A percentile compares a stretch with the other conserved stretches of the same genome.
Conservation (phyloP, 2,797 vertebrate species). For the Champsocephalus gunnari region DNA sequence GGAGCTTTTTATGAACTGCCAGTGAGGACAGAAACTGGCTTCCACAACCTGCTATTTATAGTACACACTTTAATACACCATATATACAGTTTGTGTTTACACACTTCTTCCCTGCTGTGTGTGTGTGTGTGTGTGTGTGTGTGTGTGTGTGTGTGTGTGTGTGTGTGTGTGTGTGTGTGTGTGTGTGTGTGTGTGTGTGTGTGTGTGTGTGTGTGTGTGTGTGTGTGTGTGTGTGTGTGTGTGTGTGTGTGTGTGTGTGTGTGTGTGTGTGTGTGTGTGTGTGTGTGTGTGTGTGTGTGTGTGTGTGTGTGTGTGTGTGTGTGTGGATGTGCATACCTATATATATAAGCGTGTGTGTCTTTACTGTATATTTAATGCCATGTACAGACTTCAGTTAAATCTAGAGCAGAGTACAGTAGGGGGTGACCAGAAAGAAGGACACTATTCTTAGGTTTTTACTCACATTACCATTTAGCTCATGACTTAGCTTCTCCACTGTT, state of each 20-base stretch:
- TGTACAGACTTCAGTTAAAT: slow-evolving; percentile 25
- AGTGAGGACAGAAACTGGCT: slow-evolving; percentile 76
- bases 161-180: neutral
- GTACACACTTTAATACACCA: slow-evolving; percentile 57
- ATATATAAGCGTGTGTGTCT: slow-evolving; percentile 24
- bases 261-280: too few species aligned
- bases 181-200: slow-evolving; percentile 10
- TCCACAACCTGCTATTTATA: slow-evolving; percentile 78
- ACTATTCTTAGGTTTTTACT: neutral
- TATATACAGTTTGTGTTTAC: slow-evolving; percentile 54
- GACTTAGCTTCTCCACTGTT: neutral
- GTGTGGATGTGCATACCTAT: slow-evolving; percentile 13
- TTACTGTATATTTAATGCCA: slow-evolving; percentile 32
- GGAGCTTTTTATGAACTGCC: slow-evolving; percentile 78
- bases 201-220: neutral
- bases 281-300: slow-evolving; percentile 21
- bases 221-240: slow-evolving; percentile 16
- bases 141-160: neutral
- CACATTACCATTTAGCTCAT: neutral
- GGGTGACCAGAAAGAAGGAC: slow-evolving; percentile 1
- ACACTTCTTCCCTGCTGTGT: slow-evolving; percentile 27
- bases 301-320: too few species aligned
- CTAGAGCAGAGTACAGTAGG: slow-evolving; percentile 10
- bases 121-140: slow-evolving; percentile 14
- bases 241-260: too few species aligned